Conservation (phyloP, 2,888 invertebrate genomes). For the Nowickia ferox region DNA sequence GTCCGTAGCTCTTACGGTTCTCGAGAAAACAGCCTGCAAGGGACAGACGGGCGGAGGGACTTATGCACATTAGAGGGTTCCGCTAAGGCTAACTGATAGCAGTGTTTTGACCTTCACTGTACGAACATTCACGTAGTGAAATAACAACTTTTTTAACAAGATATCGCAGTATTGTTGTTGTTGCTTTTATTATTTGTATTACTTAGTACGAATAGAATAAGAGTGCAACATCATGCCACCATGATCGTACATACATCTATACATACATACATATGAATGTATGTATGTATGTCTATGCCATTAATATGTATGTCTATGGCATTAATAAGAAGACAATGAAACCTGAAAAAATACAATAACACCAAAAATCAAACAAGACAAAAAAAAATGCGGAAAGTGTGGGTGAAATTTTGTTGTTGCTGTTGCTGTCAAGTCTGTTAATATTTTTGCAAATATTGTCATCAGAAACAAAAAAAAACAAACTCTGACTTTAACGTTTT, state of each 20-base stretch:
- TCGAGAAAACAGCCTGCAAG: no score
- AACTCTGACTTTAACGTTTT: conserved; percentile 74
- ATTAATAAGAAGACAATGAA: conserved; percentile 75
- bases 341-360: conserved; percentile 56
- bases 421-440: conserved; percentile 63
- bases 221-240: neutral
- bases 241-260: neutral
- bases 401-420: conserved; percentile 50
- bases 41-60: no score
- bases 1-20: no score
- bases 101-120: neutral
- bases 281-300: no score
- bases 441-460: conserved; percentile 64
- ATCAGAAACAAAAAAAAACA: conserved; percentile 52
- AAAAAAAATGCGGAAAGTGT: conserved; percentile 58
- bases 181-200: conserved; percentile 22
- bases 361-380: neutral
- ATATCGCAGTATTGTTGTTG: neutral
- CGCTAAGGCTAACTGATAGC: no score
- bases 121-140: neutral
- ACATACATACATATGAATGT: no score
- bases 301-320: no score
- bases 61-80: no score
- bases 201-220: conserved; percentile 18
- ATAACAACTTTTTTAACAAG: conserved; percentile 26